Conservation (phyloP, 2,113 vertebrate species). For the Solea solea region DNA sequence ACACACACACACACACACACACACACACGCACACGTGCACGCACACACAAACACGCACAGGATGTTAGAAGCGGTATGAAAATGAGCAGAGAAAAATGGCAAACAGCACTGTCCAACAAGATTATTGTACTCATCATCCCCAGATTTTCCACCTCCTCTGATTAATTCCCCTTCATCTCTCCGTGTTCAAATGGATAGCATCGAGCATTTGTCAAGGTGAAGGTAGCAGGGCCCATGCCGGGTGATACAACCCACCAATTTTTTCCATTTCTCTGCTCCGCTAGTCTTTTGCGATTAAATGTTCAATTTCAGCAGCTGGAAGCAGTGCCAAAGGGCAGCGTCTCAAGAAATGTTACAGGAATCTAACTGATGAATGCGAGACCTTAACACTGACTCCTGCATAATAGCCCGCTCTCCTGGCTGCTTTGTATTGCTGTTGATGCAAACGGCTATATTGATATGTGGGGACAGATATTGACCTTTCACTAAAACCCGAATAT, state of each 20-base stretch:
- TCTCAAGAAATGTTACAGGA: constrained; percentile 46
- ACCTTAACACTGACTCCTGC: constrained; percentile 16
- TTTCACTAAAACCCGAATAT: background rate
- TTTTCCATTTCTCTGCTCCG: constrained; percentile 70
- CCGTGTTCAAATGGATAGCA: constrained; percentile 65
- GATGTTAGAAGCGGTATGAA: constrained; percentile 29
- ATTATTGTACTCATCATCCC: constrained; percentile 80
- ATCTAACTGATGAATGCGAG: constrained; percentile 63
- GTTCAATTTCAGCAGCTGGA: constrained; percentile 64
- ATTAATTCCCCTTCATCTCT: constrained; percentile 72
- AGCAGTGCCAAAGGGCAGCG: constrained; percentile 58
- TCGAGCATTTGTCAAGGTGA: constrained; percentile 77
- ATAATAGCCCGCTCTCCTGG: constrained; percentile 7
- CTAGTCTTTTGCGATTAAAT: constrained; percentile 65
- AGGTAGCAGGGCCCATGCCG: constrained; percentile 53
- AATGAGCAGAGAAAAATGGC: constrained; percentile 63
- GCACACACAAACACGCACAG: constrained; percentile 45
- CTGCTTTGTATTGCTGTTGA: constrained; percentile 17
- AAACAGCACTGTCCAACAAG: constrained; percentile 72
- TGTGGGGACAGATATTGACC: background rate
- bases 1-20: constrained; percentile 18
- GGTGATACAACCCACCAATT: constrained; percentile 61
- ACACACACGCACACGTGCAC: too few species aligned
- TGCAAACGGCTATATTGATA: constrained; percentile 13
- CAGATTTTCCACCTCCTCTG: constrained; percentile 60